Evolutionary conservation across 2,113 vertebrate species (phyloP).

Genomic region (Dipodomys spectabilis): DNA sequence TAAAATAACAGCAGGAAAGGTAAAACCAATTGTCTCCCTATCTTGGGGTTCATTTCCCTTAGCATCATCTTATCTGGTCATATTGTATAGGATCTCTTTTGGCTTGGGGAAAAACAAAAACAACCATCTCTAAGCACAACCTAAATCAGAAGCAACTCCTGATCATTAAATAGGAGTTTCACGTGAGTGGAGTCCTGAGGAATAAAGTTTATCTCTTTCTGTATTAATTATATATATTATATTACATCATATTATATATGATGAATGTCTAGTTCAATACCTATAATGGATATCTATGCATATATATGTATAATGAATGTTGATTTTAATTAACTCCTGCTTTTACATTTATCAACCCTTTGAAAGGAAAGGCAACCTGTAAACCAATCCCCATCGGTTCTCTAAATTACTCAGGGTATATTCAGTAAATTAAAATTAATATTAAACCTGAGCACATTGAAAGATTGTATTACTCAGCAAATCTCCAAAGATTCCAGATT

Average conservation of each 20-base stretch:
- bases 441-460: slow-evolving; percentile 8
- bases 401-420: slow-evolving; percentile 4
- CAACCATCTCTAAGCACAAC: background rate
- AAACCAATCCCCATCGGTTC: slow-evolving; percentile 57
- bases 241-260: no score
- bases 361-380: slow-evolving; percentile 19
- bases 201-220: no score
- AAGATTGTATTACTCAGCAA: slow-evolving; percentile 48
- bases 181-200: background rate
- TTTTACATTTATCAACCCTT: slow-evolving; percentile 52
- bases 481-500: slow-evolving; percentile 29
- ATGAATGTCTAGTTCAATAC: background rate
- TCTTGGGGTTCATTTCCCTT: no score
- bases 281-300: no score
- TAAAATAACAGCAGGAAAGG: no score
- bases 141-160: background rate
- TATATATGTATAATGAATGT: background rate
- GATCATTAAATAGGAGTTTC: background rate
- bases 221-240: no score
- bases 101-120: background rate
- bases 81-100: background rate
- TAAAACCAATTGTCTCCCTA: no score
- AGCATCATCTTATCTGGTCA: no score
- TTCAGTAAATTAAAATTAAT: slow-evolving; percentile 74
- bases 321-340: slow-evolving; percentile 40